These are phyloP conservation scores for Tinea semifulvella DNA, from an alignment of 2,888 invertebrate species.

Conservation along the genomic window DNA sequence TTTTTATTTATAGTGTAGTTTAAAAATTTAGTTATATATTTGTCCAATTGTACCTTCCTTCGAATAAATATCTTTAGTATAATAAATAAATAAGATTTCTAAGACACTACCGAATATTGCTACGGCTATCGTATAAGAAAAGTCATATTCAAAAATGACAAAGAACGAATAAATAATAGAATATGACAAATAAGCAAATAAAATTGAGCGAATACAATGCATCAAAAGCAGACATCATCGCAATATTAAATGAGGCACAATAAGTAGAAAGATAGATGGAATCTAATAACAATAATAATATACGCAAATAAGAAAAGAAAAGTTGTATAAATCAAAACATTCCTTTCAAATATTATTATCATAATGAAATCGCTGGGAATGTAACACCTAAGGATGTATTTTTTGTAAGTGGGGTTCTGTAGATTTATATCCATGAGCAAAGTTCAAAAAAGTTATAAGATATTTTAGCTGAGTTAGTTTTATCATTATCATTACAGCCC, in stretches of 20 bases:
- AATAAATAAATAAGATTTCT: no score
- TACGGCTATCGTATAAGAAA: no score
- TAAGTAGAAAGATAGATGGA: constrained; percentile 9
- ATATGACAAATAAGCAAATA: constrained; percentile 7
- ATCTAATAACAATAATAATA: constrained; percentile 10
- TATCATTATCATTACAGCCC: no score
- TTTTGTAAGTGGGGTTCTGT: neutral
- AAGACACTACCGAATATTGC: no score
- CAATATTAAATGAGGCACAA: constrained; percentile 12
- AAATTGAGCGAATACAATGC: constrained; percentile 7
- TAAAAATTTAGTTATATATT: no score
- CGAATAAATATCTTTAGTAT: no score
- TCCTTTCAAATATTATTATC: constrained; percentile 31
- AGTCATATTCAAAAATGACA: constrained; percentile 2
- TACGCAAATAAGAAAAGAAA: constrained; percentile 14
- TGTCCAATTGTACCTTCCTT: no score
- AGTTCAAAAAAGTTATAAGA: no score
- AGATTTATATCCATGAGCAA: no score
- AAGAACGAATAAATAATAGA: neutral
- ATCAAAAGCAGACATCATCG: constrained; percentile 9
- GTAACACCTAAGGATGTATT: neutral
- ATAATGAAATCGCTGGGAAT: constrained; percentile 41
- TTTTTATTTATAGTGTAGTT: no score
- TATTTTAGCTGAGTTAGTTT: no score
- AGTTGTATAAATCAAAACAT: constrained; percentile 34